Evolutionary conservation across 2,888 invertebrate genomes (phyloP), one percentile per base, ranked within the genome.

Genomic region (Bellardia pandia): DNA sequence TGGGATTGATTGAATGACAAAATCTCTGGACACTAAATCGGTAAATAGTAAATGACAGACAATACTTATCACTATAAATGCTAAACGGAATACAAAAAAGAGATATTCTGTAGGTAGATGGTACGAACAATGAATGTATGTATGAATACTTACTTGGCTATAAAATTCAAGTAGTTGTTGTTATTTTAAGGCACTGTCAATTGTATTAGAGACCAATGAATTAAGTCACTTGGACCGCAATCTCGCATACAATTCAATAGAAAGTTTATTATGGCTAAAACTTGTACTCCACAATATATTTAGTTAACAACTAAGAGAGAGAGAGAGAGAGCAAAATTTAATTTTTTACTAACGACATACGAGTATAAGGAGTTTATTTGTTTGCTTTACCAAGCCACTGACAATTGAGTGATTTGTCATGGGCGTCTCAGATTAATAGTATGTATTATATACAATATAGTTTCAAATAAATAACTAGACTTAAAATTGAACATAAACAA

Each of bases 1-100:
- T 88, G 79, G 89, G 90, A 91, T 90, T 90, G 91, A 91, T 91
- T 89, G 90, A 91, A 90, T 91, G 91, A 91, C 91, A 91, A 91
- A 91, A 91, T 90, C 90, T 88, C 84, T 89, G 85, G 89, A 89
- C 88, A 88, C 87, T 87, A 87, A 87, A 87, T 87, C 87, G 87
- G 77, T 81, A 87, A 87, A 87, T 87, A 69, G 62, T 78, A 78
- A 87, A 85, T 87, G 87, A 87, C 87, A 87, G 69, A 30, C 85
- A 62, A 78, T 85, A 87, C 82, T 85, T 76, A 75, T 85, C 79
- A 76, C 76, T 76, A 72, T n/a, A 71, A 58, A 58, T 40, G 16
- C 74, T 14, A 81, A 81, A 75, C 1, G 56, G 51, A 79, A 72
- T 72, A 42, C 40, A 76, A 83, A 23, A 23, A 23, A 23, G 23